Evolutionary conservation across 30 jellyfish, hydroid and myxozoan genomes (phyloP).

Genomic region (Hydractinia echinata): DNA sequence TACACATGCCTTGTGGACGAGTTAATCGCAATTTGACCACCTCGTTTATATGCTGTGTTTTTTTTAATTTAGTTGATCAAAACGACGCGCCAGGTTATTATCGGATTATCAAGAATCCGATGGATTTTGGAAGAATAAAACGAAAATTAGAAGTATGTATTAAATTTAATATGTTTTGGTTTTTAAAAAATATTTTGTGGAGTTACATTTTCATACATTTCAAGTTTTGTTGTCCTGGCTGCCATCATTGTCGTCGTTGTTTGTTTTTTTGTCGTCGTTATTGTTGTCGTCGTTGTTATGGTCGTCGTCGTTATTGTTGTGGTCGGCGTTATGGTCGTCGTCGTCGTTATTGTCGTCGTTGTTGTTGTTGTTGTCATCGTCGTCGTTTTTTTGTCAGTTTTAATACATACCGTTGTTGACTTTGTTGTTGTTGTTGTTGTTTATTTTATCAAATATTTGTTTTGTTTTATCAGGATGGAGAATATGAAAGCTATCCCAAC

Average conservation of each 20-base stretch:
- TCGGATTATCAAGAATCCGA: conserved; percentile 80
- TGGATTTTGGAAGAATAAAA: conserved; percentile 86
- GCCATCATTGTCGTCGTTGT: neutral
- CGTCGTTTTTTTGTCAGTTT: too few relatives aligned
- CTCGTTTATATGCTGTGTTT: too few relatives aligned
- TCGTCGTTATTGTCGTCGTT: too few relatives aligned
- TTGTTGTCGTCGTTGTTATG: too few relatives aligned
- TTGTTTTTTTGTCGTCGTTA: too few relatives aligned
- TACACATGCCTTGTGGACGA: too few relatives aligned
- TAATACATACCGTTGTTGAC: too few relatives aligned
- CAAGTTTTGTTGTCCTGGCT: neutral
- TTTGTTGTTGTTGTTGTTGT: neutral
- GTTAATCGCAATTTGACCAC: too few relatives aligned
- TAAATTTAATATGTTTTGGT: neutral
- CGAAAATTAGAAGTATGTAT: conserved; percentile 71
- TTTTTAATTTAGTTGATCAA: conserved; percentile 62
- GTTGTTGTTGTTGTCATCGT: too few relatives aligned
- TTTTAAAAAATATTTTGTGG: neutral
- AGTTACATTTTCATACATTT: neutral
- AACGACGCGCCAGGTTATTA: conserved; percentile 96
- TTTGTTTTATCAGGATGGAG: conserved; percentile 68
- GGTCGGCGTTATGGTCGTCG: too few relatives aligned
- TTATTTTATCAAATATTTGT: neutral
- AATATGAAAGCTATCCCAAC: conserved; percentile 55
- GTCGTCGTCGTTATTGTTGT: too few relatives aligned